phyloP scores from a whole-genome alignment of 2,113 vertebrate genomes.

The Anoura caudifer region DNA sequence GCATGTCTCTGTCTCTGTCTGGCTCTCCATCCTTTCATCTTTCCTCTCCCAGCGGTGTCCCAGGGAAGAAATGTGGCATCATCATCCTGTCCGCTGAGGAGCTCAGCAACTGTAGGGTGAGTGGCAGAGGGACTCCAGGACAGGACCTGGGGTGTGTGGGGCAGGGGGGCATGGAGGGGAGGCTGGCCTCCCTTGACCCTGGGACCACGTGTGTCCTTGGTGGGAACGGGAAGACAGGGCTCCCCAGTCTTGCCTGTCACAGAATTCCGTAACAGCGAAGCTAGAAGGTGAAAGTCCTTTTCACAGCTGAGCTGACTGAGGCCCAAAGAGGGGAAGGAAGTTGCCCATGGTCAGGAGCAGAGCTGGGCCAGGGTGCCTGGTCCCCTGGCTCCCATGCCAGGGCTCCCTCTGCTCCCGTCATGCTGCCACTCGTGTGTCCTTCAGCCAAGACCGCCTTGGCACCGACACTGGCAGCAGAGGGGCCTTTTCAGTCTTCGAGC shows the following conservation, averaged over 20 bases:
- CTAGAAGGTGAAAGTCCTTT: neutral
- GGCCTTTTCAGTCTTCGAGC: neutral
- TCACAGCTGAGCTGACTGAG: neutral
- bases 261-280: neutral
- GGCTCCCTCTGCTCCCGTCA: neutral
- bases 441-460: neutral
- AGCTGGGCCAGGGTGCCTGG: neutral
- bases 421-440: neutral
- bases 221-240: neutral
- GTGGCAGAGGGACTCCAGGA: conserved; percentile 54
- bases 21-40: conserved; percentile 13
- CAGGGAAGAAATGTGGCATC: conserved; percentile 94
- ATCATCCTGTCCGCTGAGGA: conserved; percentile 94
- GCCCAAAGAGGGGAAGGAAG: neutral
- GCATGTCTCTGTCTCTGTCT: neutral
- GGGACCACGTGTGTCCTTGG: neutral
- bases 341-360: neutral
- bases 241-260: neutral
- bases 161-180: neutral
- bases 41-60: conserved; percentile 85
- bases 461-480: neutral
- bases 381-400: neutral
- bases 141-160: neutral
- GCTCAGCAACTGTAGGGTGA: conserved; percentile 95
- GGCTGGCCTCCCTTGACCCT: neutral